Percentiles rank a stretch among this genome's conserved stretches.
Evolutionary conservation across 92 coral and sea anemone species (phyloP).

Genomic region (Hydrozoanthus gracilis): DNA sequence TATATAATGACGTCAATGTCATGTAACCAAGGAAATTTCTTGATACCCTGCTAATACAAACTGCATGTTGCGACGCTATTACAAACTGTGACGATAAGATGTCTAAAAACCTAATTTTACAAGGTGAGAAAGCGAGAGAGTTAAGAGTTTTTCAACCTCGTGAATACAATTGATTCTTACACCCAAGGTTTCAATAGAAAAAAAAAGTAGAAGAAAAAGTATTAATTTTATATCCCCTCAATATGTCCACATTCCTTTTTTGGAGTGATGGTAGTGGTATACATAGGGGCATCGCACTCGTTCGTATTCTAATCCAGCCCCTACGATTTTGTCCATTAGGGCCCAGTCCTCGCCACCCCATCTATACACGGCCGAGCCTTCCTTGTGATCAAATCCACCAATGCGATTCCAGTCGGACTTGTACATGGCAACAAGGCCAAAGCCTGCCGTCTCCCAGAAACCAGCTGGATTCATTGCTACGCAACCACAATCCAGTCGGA

Average conservation of each 20-base stretch:
- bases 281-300: conserved; percentile 46
- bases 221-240: neutral
- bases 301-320: conserved; percentile 28
- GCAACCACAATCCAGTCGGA: conserved; percentile 27
- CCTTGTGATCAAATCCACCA: conserved; percentile 37
- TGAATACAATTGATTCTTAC: no score
- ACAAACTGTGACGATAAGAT: no score
- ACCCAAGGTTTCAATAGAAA: no score
- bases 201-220: neutral
- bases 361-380: neutral
- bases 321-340: conserved; percentile 41
- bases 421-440: conserved; percentile 36
- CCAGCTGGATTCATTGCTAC: conserved; percentile 29
- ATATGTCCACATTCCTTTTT: conserved; percentile 25
- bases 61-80: no score
- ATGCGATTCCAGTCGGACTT: conserved; percentile 40
- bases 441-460: conserved; percentile 28
- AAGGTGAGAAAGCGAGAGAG: no score
- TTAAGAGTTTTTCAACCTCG: no score
- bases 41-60: no score
- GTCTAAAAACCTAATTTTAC: no score
- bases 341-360: conserved; percentile 52
- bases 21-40: no score
- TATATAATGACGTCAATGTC: no score
- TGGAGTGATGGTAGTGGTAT: conserved; percentile 38